Conservation (phyloP, 2,113 vertebrate genomes). For the Chlorodrepanis virens region DNA sequence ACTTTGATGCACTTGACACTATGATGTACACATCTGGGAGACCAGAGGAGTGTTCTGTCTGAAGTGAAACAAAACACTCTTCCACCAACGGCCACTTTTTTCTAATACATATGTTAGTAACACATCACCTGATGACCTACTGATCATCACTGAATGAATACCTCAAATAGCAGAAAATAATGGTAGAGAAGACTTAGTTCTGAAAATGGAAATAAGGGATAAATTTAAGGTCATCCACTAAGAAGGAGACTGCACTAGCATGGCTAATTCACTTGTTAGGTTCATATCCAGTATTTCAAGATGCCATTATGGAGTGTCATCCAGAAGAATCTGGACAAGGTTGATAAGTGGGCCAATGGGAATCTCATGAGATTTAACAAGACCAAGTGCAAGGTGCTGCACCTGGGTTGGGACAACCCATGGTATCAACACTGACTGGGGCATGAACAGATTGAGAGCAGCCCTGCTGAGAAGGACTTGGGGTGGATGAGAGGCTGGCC, state of each 20-base stretch:
- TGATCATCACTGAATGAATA: background rate
- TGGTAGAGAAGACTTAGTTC: background rate
- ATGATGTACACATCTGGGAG: constrained; percentile 12
- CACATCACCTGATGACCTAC: background rate
- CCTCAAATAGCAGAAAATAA: background rate
- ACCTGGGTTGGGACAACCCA: background rate
- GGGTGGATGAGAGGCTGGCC: background rate
- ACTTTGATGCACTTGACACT: constrained; percentile 18
- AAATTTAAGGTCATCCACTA: background rate
- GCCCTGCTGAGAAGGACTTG: background rate
- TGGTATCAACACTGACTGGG: too few species aligned
- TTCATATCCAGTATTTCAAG: background rate
- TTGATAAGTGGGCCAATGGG: background rate
- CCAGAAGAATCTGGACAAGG: background rate
- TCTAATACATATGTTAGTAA: background rate
- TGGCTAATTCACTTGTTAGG: background rate
- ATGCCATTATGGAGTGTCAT: background rate
- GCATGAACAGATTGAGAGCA: background rate
- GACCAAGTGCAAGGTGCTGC: background rate
- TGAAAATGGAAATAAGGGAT: background rate
- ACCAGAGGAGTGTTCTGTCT: background rate
- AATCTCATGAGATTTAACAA: background rate
- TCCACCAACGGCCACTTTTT: background rate
- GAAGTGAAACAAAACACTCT: background rate
- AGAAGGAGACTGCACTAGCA: background rate